Conservation (phyloP, 2,797 vertebrate species). For the Crypturellus tataupa region DNA sequence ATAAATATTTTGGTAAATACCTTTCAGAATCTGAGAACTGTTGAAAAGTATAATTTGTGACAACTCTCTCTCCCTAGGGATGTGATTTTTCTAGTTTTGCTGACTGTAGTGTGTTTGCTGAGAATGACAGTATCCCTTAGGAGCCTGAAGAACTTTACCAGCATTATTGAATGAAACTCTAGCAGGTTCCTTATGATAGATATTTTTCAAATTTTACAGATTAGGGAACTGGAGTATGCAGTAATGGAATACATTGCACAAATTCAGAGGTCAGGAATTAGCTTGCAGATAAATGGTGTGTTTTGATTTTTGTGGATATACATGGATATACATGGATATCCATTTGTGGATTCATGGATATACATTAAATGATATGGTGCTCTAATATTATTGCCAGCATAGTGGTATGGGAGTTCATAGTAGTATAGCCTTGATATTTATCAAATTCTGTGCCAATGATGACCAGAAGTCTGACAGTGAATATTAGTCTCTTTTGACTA, state of each 20-base stretch:
- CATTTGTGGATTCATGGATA: background rate
- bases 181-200: background rate
- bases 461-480: background rate
- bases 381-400: background rate
- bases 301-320: background rate
- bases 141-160: background rate
- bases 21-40: background rate
- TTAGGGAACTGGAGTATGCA: background rate
- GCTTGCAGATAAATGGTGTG: background rate
- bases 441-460: background rate
- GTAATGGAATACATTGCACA: background rate
- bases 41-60: background rate
- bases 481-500: background rate
- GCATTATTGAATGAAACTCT: background rate
- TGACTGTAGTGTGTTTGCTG: background rate
- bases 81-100: background rate
- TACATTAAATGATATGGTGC: background rate
- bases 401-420: background rate
- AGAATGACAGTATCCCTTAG: background rate
- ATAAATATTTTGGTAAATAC: background rate
- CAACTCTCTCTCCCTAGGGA: background rate
- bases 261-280: background rate
- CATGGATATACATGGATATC: background rate
- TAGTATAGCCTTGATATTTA: background rate
- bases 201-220: background rate